Base-by-base conservation (phyloP, 2,888 invertebrate genomes). In the Bimastos eiseni region DNA sequence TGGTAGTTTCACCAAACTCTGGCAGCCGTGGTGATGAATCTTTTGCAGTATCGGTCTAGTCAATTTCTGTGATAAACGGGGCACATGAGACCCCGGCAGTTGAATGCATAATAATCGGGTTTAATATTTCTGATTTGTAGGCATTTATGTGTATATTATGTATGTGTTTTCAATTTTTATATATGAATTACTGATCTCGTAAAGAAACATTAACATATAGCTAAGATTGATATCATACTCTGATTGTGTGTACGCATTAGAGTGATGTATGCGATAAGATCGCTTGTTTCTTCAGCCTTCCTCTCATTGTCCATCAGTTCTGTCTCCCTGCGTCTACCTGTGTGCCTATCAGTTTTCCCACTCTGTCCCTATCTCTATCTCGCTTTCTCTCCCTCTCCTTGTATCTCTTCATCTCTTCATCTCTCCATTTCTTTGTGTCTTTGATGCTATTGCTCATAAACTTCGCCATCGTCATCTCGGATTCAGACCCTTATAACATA, bases 61-160 rank as follows among this genome's bases (percentile, higher is more conserved):
- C 70, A 70, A 8, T n/a, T 70, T n/a, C n/a, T n/a, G 70, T 70
- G 70, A 70, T n/a, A 70, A 70, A 70, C 70, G 70, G 70, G 70
- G n/a, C 70, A n/a, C n/a, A 70, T 30, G n/a, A 70, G n/a, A n/a
- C n/a, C 70, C 70, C 70, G n/a, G n/a, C 8, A 70, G 30, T n/a
- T 8, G 70, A 70, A 70, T 70, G 70, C 70, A 70, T 70, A 70
- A 70, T 70, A 70, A 70, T 70, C 30, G 13, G 70, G 30, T 11
- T 70, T 70, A 70, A 70, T 70, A n/a, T 70, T 70, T n/a, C 70
- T 70, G 70, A 70, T 70, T 70, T 70, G 70, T n/a, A 70, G 70
- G 30, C 70, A 70, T 70, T 70, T 70, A 70, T n/a, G 11, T 70
- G 70, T n/a, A n/a, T 70, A 70, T 70, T 70, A 70, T 70, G 70